Base-by-base conservation (phyloP, 2,797 vertebrate genomes). In the Darevskia mixta region DNA sequence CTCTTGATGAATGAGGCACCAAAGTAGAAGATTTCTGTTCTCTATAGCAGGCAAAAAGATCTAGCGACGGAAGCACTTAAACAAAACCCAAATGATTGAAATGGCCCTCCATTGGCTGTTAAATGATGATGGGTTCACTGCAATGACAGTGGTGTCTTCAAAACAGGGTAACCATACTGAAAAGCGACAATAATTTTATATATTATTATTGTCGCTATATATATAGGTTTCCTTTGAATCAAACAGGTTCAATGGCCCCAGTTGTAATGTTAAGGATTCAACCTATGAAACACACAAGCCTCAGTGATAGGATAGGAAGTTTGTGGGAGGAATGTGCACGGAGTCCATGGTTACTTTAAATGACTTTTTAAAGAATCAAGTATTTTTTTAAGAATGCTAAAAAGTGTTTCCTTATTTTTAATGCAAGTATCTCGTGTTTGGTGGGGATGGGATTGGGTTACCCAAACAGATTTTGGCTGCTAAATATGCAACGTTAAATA, bases 101-200 rank as follows among this genome's bases (percentile, higher is more conserved):
- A 90, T n/a, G 49, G 92, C 90, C 75, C 82, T 94, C 83, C 87
- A 4, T 89, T 67, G 75, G 13, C 49, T 55, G 49, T 55, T 55
- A 89, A 94, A 80, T 88, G 88, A 61, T 82, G 29, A 93, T 89
- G 67, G 3, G 20, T 91, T 93, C 93, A 93, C 90, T 91, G 90
- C 88, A 35, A 87, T 79, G 82, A 86, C 66, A 93, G 89, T 92
- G 90, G 43, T 94, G 83, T 87, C 89, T 94, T 95, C 95, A 90
- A 94, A 91, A 95, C 95, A 96, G 93, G 95, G 95, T 95, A 95
- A 94, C 85, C 80, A 58, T 95, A 93, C 88, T 90, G 93, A 96
- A 88, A 58, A 83, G 69, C 79, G 17, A 90, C 91, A 93, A 83
- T 76, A 13, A 72, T 35, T 38, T 8, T 5, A 9, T 73, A 73